Base-by-base conservation (phyloP, 2,888 invertebrate species). In the Protophormia terraenovae region DNA sequence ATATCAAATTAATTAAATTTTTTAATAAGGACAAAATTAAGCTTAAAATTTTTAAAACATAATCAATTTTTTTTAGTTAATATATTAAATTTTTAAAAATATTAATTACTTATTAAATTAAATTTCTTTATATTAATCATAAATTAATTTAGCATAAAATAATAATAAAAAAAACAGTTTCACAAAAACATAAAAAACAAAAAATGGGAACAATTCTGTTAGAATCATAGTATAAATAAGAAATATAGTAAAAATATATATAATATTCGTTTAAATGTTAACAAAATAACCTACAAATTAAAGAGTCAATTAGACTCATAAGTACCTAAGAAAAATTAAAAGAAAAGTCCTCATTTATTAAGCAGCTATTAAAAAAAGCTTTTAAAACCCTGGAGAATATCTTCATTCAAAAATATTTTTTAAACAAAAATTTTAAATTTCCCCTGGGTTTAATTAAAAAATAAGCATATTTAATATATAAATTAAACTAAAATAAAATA, bases 121-220 rank as follows among this genome's bases (percentile, higher is more conserved):
- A 55, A 29, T 6, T 5, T 2, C 7, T n/a, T n/a, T n/a, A n/a
- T 50, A 50, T 27, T 29, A 27, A 55, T 29, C 35, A 19, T 4
- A 29, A 29, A 29, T n/a, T 16, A 16, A 29, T 29, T 29, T n/a
- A 27, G 3, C 10, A 60, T 29, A n/a, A 10, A 22, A n/a, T 67
- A 60, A 58, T 27, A 14, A 22, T 53, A 73, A 58, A 55, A 1
- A 73, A 62, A 27, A 50, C 12, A n/a, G 10, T 45, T 69, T 60
- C 14, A 62, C 24, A 41, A 62, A 55, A 71, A 8, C 1, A 55
- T 35, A 24, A 53, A 64, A 41, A 69, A 32, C 16, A 64, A 53
- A 50, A 75, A 38, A 75, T 85, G 85, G 85, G 85, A 85, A 75
- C 85, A 85, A 85, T 75, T 85, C 82, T 73, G 27, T 69, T 77